Evolutionary conservation across 1,140 invertebrate genomes (phyloP).

Genomic region (Agrypnia vestita): DNA sequence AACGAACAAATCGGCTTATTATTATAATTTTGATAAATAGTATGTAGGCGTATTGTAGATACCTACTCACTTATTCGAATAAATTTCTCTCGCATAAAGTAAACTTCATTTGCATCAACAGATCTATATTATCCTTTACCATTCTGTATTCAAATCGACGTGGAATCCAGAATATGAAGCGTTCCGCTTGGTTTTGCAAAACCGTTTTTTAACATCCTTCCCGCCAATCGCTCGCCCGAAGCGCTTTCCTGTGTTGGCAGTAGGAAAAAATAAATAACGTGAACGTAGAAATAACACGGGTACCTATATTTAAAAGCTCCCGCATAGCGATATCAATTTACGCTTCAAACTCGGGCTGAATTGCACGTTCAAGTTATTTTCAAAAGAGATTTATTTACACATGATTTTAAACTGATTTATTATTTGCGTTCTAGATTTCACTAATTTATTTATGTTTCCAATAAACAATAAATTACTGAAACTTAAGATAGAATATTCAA

Average conservation of each 20-base stretch:
- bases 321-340: conserved; percentile 21
- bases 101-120: not conserved
- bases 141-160: conserved; percentile 17
- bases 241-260: conserved; percentile 31
- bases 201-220: conserved; percentile 19
- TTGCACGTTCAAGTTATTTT: not conserved
- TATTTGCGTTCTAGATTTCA: no score
- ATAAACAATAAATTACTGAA: no score
- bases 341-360: conserved; percentile 2
- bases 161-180: conserved; percentile 25
- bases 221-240: conserved; percentile 26
- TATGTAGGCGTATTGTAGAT: no score
- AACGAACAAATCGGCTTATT: no score
- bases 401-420: not conserved
- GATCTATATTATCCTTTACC: conserved; percentile 3
- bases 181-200: conserved; percentile 7
- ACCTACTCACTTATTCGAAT: no score
- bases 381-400: conserved; percentile 12
- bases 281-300: conserved; percentile 13
- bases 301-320: conserved; percentile 27
- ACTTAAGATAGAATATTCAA: no score
- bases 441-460: no score
- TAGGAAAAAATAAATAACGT: conserved; percentile 29
- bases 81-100: no score
- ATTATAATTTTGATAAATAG: no score